These are phyloP conservation scores for Sisyra terminalis DNA, from an alignment of 2,888 invertebrate genomes.

Conservation along the genomic window DNA sequence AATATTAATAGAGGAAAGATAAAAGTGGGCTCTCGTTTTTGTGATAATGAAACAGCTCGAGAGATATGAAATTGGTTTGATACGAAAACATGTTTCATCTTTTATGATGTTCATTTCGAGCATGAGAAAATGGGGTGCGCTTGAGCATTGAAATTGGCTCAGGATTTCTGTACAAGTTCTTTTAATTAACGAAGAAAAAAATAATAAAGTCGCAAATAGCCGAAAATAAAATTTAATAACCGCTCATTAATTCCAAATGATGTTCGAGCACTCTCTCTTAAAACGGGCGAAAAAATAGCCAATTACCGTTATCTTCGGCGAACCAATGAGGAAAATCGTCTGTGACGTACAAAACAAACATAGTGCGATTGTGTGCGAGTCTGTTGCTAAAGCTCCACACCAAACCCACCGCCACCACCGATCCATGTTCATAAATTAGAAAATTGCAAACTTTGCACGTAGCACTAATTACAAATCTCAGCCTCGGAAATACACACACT, in stretches of 20 bases:
- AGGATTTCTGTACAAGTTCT: too few relatives aligned
- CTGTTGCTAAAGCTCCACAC: not conserved
- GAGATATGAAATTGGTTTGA: too few relatives aligned
- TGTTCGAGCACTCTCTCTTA: not conserved
- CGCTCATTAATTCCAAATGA: constrained; percentile 6
- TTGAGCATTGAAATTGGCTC: too few relatives aligned
- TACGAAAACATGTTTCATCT: too few relatives aligned
- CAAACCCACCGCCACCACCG: not conserved
- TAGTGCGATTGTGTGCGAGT: not conserved
- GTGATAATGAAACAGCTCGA: too few relatives aligned
- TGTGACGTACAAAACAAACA: not conserved
- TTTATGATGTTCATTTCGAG: too few relatives aligned
- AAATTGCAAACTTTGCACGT: constrained; percentile 1
- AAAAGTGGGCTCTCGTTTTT: too few relatives aligned
- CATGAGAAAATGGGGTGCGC: too few relatives aligned
- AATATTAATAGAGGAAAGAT: too few relatives aligned
- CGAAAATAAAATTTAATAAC: constrained; percentile 6
- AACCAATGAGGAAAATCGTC: constrained; percentile 5
- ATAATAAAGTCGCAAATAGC: constrained; percentile 5
- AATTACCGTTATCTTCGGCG: constrained; percentile 4
- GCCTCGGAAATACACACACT: too few relatives aligned
- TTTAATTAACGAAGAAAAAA: not conserved
- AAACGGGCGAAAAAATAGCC: constrained; percentile 2
- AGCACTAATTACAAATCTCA: too few relatives aligned
- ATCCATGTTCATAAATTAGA: constrained; percentile 1